A percentile compares a stretch with the other conserved stretches of the same genome.
Evolutionary conservation across 2,888 invertebrate species (phyloP).

Genomic region (Mesorhabditis sp.): DNA sequence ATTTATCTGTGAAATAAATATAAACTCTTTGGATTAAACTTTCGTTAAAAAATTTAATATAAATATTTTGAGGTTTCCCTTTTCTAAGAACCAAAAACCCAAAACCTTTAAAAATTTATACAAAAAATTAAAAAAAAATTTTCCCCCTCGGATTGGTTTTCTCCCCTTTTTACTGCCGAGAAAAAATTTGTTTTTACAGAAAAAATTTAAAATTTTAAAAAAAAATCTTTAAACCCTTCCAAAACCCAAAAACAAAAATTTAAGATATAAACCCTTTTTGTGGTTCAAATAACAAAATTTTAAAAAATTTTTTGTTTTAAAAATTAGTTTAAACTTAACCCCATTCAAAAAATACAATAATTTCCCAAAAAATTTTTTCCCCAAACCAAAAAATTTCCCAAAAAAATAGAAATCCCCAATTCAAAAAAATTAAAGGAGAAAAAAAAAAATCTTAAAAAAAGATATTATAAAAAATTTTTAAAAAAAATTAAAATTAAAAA

Average conservation of each 20-base stretch:
- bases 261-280: slow-evolving; percentile 36
- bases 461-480: slow-evolving; percentile 40
- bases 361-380: slow-evolving; percentile 39
- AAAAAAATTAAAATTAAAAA: slow-evolving; percentile 43
- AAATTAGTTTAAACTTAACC: slow-evolving; percentile 44
- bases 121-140: slow-evolving; percentile 43
- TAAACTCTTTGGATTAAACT: slow-evolving; percentile 45
- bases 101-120: slow-evolving; percentile 20
- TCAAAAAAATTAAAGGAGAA: slow-evolving; percentile 34
- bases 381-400: slow-evolving; percentile 38
- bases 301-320: slow-evolving; percentile 39
- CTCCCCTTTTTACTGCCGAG: slow-evolving; percentile 43
- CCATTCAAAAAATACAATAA: slow-evolving; percentile 42
- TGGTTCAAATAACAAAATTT: slow-evolving; percentile 39
- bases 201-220: slow-evolving; percentile 47
- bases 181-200: slow-evolving; percentile 38
- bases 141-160: slow-evolving; percentile 48
- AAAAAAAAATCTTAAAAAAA: slow-evolving; percentile 30
- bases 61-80: slow-evolving; percentile 27
- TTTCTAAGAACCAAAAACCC: slow-evolving; percentile 29
- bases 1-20: slow-evolving; percentile 46
- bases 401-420: slow-evolving; percentile 40
- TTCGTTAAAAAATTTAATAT: slow-evolving; percentile 41
- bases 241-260: slow-evolving; percentile 45
- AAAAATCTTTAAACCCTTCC: slow-evolving; percentile 41